Conservation (phyloP, 2,888 invertebrate genomes). For the Parnassius apollo region DNA sequence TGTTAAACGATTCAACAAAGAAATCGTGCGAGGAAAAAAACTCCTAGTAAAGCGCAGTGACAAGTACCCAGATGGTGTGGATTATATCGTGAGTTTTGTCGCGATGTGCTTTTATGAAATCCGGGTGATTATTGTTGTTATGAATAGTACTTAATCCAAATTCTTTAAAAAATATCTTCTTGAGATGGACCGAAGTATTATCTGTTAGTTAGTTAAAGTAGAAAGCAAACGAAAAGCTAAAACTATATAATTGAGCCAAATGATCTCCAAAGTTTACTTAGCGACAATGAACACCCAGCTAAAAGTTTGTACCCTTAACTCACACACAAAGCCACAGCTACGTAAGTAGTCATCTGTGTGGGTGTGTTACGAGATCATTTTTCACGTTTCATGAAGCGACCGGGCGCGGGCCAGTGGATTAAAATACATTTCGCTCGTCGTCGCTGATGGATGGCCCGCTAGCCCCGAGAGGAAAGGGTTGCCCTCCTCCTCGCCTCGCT, state of each 20-base stretch:
- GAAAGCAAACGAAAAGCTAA: not conserved
- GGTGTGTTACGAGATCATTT: slow-evolving; percentile 67
- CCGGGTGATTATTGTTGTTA: no score
- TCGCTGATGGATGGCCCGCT: slow-evolving; percentile 67
- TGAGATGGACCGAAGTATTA: no score
- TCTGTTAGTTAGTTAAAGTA: no score
- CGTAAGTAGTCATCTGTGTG: slow-evolving; percentile 31
- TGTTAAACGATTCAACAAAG: no score
- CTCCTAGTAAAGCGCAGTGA: no score
- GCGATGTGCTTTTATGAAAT: no score
- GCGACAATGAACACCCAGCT: slow-evolving; percentile 34
- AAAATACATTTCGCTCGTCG: slow-evolving; percentile 78
- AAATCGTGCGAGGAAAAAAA: no score
- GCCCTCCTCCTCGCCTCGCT: slow-evolving; percentile 40
- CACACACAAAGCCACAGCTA: slow-evolving; percentile 29
- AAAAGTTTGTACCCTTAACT: slow-evolving; percentile 34
- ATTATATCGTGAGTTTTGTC: no score
- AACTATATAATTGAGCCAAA: not conserved
- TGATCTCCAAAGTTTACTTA: not conserved
- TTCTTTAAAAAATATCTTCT: no score
- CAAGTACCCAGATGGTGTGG: no score
- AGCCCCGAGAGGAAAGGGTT: slow-evolving; percentile 60
- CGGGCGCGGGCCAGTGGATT: slow-evolving; percentile 73
- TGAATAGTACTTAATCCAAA: no score
- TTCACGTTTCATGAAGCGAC: slow-evolving; percentile 79